phyloP scores from a whole-genome alignment of 1,140 invertebrate species.

The Polypedilum vanderplanki region DNA sequence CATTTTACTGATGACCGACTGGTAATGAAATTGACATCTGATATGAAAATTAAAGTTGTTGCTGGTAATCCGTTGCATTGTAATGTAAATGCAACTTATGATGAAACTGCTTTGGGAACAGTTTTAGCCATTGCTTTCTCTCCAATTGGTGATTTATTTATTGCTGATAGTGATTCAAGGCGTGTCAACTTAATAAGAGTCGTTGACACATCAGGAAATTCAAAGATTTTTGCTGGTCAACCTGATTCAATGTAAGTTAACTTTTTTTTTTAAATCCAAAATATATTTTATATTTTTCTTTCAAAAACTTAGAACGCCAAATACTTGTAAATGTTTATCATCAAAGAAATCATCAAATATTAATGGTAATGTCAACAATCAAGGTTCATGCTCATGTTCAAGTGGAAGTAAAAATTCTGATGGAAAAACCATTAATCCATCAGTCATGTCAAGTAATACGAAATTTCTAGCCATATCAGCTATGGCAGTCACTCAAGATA shows the following conservation, averaged over 20 bases:
- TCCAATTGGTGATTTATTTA: slow-evolving; percentile 85
- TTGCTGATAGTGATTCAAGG: slow-evolving; percentile 87
- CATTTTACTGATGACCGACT: slow-evolving; percentile 94
- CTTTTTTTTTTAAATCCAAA: slow-evolving; percentile 27
- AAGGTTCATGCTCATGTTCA: background rate
- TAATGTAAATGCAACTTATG: slow-evolving; percentile 40
- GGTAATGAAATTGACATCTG: slow-evolving; percentile 83
- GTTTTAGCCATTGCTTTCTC: slow-evolving; percentile 82
- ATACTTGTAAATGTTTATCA: background rate
- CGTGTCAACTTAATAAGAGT: slow-evolving; percentile 81
- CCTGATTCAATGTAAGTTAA: slow-evolving; percentile 51
- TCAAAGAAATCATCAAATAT: background rate
- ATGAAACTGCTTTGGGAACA: slow-evolving; percentile 60
- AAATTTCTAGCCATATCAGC: slow-evolving; percentile 87
- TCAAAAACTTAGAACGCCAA: slow-evolving; percentile 40
- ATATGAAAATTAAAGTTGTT: slow-evolving; percentile 82
- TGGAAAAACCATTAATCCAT: slow-evolving; percentile 38
- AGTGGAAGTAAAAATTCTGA: background rate
- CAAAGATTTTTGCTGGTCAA: slow-evolving; percentile 74
- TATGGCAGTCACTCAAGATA: slow-evolving; percentile 86
- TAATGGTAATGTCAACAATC: background rate
- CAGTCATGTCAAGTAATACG: slow-evolving; percentile 80
- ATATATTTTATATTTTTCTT: too few relatives aligned
- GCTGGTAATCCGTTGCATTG: slow-evolving; percentile 89
- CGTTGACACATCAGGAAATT: slow-evolving; percentile 73